Evolutionary conservation across 2,113 vertebrate genomes (phyloP), one percentile per base, ranked within the genome.

Genomic region (Uropsilus gracilis): DNA sequence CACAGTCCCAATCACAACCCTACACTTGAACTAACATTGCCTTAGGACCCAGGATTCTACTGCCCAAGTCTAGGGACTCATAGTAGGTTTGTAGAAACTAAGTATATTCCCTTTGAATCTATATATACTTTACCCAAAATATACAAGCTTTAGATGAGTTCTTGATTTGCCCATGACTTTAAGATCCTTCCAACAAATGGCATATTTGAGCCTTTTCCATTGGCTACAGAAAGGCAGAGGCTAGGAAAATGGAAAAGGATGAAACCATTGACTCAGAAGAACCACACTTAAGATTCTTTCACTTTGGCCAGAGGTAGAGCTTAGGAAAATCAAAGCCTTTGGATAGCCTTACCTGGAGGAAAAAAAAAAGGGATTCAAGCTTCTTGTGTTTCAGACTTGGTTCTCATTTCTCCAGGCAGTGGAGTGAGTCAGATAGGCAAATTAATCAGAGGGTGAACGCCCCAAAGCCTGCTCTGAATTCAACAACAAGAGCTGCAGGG

Each of bases 11-110:
- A 22, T 4, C 2, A 20, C 0, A 4, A 16, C 20, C 30, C 34
- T 10, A 6, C 2, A 8, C 18, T 8, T 48, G 30, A 32, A 46
- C 22, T 11, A 10, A 1, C 3, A 0, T 8, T 0, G 0, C 30
- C 42, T 53, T 1, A 0, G 69, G 8, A 32, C 10, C 24, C 24
- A 16, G 66, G 17, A 3, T 22, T 18, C 71, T 8, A 30, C 28
- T 17, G 11, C 42, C 3, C 22, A 7, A 85, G 30, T 32, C 18
- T 59, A 71, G 44, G 26, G 57, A 55, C 55, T 68, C n/a, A 48
- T 61, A 28, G 42, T 30, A 5, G 0, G 3, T 8, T 17, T 42
- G 5, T 16, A 7, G 46, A 76, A 28, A 48, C 17, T 32, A 24
- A 24, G 61, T 5, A 8, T 34, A 5, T 24, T 14, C 13, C 64